A percentile compares a stretch with the other conserved stretches of the same genome.
phyloP scores from a whole-genome alignment of 2,113 vertebrate genomes.

The Ranitomeya variabilis region DNA sequence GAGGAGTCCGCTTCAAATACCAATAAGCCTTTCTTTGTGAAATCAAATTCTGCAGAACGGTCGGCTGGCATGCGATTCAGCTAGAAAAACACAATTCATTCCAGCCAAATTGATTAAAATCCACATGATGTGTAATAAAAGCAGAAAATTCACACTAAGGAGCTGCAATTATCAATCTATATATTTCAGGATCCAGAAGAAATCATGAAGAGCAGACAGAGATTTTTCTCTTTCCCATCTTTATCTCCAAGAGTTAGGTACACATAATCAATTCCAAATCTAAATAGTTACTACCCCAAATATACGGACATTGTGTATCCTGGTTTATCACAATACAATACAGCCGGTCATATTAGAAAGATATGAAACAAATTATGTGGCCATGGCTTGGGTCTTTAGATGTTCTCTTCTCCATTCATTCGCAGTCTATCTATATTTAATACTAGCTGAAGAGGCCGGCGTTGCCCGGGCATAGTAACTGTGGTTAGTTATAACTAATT shows the following conservation, averaged over 20 bases:
- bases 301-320: background rate
- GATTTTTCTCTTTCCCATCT: background rate
- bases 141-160: background rate
- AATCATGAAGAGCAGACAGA: background rate
- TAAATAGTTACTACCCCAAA: background rate
- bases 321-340: no score
- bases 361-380: no score
- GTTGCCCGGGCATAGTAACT: no score
- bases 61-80: slow-evolving; percentile 82
- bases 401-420: no score
- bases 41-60: slow-evolving; percentile 81
- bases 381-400: no score
- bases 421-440: no score
- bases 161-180: background rate
- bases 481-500: no score
- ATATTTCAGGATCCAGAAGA: background rate
- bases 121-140: background rate
- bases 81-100: slow-evolving; percentile 67
- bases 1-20: slow-evolving; percentile 81
- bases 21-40: slow-evolving; percentile 87
- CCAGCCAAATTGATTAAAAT: slow-evolving; percentile 46
- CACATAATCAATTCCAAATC: background rate
- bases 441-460: no score
- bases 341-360: no score
- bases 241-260: background rate